Percentiles rank a stretch among this genome's conserved stretches.
Evolutionary conservation across 2,797 vertebrate species (phyloP).

Genomic region (Hyperoplus lanceolatus): DNA sequence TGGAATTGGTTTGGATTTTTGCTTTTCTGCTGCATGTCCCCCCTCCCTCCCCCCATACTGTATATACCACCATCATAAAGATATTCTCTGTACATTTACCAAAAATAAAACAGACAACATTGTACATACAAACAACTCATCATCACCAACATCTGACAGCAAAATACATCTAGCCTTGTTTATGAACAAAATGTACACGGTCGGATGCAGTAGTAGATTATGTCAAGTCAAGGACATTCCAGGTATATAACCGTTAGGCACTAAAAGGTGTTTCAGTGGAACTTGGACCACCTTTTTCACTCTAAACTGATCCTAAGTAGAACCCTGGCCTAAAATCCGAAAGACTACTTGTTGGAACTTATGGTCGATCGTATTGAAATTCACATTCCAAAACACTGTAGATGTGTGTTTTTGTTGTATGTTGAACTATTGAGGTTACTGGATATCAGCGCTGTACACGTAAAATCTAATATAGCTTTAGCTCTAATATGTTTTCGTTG

Average conservation of each 20-base stretch:
- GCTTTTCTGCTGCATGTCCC: conserved; percentile 6
- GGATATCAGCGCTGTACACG: conserved; percentile 49
- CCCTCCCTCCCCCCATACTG: neutral
- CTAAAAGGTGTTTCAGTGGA: conserved; percentile 85
- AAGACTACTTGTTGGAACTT: conserved; percentile 18
- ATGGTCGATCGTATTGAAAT: conserved; percentile 22
- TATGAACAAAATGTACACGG: conserved; percentile 81
- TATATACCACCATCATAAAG: conserved; percentile 24
- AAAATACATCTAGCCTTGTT: conserved; percentile 64
- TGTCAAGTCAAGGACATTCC: conserved; percentile 80
- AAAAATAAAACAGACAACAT: conserved; percentile 64
- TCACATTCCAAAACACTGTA: conserved; percentile 45
- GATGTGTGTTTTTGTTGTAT: conserved; percentile 5
- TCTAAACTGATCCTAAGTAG: conserved; percentile 66
- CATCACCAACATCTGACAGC: conserved; percentile 57
- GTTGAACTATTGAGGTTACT: conserved; percentile 60
- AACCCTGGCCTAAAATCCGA: conserved; percentile 58
- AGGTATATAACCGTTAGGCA: conserved; percentile 85
- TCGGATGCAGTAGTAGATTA: conserved; percentile 75
- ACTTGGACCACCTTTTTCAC: conserved; percentile 75
- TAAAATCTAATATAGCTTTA: neutral
- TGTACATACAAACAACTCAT: conserved; percentile 65
- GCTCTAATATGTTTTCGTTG: too few relatives aligned
- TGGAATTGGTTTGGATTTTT: conserved; percentile 1
- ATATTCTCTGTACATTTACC: conserved; percentile 67